Base-by-base conservation (phyloP, 2,888 invertebrate species). In the Strigamia maritima region DNA sequence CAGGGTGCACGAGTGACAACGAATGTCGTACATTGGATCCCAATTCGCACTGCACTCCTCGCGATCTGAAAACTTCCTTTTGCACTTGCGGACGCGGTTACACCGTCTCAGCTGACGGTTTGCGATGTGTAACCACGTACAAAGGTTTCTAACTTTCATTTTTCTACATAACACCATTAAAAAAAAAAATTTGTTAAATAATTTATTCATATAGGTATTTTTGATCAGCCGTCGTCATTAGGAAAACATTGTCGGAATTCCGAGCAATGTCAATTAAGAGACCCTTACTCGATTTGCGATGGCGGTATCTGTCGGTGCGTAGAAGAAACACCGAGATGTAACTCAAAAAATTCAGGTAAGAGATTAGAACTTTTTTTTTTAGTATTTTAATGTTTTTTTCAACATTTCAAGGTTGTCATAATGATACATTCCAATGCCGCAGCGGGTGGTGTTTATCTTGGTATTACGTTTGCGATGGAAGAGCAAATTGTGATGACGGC, bases 381-480 rank as follows among this genome's bases (percentile, higher is more conserved):
- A 70, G 3, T 14, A 8, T 60, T 60, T 24, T 60, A 19, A 76
- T 10, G 7, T 4, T 19, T 54, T 54, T 22, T 22, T 4, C 60
- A 31, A 4, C 60, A 65, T 35, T 26, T 80, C 19, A 24, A 80
- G 80, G 80, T 1, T 80, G 80, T 31, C 65, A 77, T 54, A 80
- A 80, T 19, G 80, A 80, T 35, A 80, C 80, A 0, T 83, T 82
- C n/a, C 88, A 95, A 92, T 95, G 95, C 85, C 92, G 92, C 38
- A 92, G 92, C 78, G 95, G 95, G 0, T 89, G 90, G 16, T 95
- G 95, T 86, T 93, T 95, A 84, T 94, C 94, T 83, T 95, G 94
- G 94, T 95, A 94, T 89, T 95, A 94, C 86, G 93, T 95, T 4
- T 95, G 95, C 86, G 95, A 95, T 85, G 92, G 93, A 12, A 90